Evolutionary conservation across 2,113 vertebrate species (phyloP).

Genomic region (Cyanoderma ruficeps): DNA sequence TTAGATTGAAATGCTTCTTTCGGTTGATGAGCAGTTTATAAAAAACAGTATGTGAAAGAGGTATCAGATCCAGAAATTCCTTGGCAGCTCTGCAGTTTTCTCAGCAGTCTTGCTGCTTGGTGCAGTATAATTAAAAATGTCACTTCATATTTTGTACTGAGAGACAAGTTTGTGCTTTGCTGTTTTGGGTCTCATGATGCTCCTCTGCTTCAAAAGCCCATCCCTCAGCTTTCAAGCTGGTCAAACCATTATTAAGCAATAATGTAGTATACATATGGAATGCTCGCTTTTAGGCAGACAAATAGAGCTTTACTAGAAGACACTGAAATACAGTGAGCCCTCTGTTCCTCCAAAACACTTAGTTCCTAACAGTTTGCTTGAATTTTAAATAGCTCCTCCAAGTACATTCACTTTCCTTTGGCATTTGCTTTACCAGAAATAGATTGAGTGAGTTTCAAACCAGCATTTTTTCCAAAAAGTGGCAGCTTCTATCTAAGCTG

Average conservation of each 20-base stretch:
- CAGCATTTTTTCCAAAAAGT: not conserved
- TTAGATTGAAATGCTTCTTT: not conserved
- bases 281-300: not conserved
- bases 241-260: not conserved
- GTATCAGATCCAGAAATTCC: slow-evolving; percentile 20
- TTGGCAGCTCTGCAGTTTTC: slow-evolving; percentile 16
- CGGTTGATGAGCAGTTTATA: not conserved
- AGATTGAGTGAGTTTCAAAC: not conserved
- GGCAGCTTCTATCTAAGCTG: not conserved
- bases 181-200: not conserved
- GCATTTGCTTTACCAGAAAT: not conserved
- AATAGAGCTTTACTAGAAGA: not conserved
- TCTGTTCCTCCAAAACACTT: not conserved
- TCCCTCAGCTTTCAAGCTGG: not conserved
- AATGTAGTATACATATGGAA: not conserved
- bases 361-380: not conserved
- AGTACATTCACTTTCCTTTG: not conserved
- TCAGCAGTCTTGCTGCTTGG: slow-evolving; percentile 1
- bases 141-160: not conserved
- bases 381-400: slow-evolving; percentile 22
- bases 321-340: not conserved
- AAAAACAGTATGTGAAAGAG: not conserved
- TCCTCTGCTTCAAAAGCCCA: not conserved
- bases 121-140: slow-evolving; percentile 15
- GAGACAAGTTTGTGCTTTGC: not conserved